Percentiles rank a stretch among this genome's conserved stretches.
phyloP scores from a whole-genome alignment of 2,113 vertebrate genomes.

The Microcebus tavaratra region DNA sequence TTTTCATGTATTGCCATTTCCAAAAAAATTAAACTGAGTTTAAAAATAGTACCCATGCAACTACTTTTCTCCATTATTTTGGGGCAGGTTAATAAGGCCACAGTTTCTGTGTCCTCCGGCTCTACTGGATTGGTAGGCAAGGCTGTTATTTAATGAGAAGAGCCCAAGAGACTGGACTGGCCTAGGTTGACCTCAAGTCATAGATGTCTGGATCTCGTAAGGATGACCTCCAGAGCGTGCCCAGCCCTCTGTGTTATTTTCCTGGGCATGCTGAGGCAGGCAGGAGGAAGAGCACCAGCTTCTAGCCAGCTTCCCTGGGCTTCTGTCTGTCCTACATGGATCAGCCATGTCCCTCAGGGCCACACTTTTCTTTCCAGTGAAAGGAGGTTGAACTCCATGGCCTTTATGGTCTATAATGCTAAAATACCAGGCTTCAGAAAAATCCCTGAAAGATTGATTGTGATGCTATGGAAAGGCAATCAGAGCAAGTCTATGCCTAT shows the following conservation, averaged over 20 bases:
- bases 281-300: background rate
- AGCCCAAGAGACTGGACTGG: background rate
- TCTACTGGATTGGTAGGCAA: background rate
- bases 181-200: background rate
- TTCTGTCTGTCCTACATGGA: background rate
- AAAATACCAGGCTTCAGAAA: background rate
- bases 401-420: background rate
- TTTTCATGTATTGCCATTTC: background rate
- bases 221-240: background rate
- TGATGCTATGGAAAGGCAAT: background rate
- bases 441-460: background rate
- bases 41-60: background rate
- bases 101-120: background rate
- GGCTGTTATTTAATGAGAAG: background rate
- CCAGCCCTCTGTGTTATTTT: background rate
- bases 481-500: background rate
- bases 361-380: background rate
- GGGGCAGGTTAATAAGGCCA: background rate
- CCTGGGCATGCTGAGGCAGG: background rate
- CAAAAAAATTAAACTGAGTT: background rate
- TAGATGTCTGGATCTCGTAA: background rate
- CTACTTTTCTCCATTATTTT: background rate
- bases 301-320: background rate
- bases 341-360: background rate
- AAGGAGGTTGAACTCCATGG: background rate